Evolutionary conservation across 2,888 invertebrate genomes (phyloP), one percentile per base, ranked within the genome.

Genomic region (Lasiommata megera): DNA sequence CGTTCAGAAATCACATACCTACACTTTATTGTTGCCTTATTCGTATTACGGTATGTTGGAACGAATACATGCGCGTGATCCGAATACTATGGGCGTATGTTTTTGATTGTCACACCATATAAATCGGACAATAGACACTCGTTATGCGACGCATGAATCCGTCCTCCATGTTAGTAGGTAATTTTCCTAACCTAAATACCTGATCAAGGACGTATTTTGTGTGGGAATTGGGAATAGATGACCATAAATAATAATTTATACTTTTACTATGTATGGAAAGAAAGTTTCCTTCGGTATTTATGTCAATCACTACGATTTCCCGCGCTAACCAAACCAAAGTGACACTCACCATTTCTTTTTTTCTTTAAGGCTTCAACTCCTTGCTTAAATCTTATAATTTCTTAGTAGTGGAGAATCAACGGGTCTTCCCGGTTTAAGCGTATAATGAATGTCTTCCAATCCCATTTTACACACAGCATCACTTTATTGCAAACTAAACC

Each of bases 21-120:
- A 73, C 72, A 71, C 65, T 69, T 75, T 78, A 79, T 80, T 84
- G 85, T 82, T 72, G 73, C 86, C 88, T 80, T 85, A 84, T 84
- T 81, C 72, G 82, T 82, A 71, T 80, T 88, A 88, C 89, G 88
- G 88, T 90, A 87, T 81, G 88, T 84, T 82, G 88, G 84, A 88
- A 84, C 79, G 81, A 85, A 90, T 88, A 88, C 89, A 72, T 67
- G 65, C 67, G 76, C 88, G 88, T 88, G 87, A 80, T 81, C 67
- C 66, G 88, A 88, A 88, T 89, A 70, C 69, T 69, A 64, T 71
- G 65, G 64, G 68, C 74, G 71, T 77, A 37, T 76, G 71, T 74
- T 79, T 79, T 80, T 76, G 79, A 80, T 79, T 79, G 83, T 71
- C 71, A 67, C 69, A 59, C 76, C 76, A 76, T 79, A 81, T 79